A percentile compares a stretch with the other conserved stretches of the same genome.
Conservation (phyloP, 2,888 invertebrate species). For the Sinotaia quadrata region DNA sequence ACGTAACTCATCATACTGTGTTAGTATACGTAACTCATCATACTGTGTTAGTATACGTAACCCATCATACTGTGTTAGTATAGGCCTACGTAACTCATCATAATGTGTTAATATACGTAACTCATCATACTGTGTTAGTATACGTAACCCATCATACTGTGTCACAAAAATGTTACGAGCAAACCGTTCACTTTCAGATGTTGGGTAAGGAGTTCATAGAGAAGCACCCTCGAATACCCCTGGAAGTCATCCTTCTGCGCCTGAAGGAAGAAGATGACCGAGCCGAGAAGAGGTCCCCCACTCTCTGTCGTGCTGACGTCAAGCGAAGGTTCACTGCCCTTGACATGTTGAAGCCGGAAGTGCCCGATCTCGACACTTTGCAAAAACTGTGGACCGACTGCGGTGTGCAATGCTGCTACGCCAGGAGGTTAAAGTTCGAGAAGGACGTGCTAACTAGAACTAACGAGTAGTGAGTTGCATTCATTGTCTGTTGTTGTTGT, state of each 20-base stretch:
- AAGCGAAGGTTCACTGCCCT: conserved; percentile 32
- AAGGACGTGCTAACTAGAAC: conserved; percentile 44
- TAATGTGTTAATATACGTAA: too few species aligned
- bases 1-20: too few species aligned
- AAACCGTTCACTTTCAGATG: too few species aligned
- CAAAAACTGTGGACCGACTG: conserved; percentile 54
- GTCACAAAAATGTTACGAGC: too few species aligned
- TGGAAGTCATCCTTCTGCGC: conserved; percentile 47
- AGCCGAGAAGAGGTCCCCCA: conserved; percentile 30
- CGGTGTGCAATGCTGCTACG: conserved; percentile 53
- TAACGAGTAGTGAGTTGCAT: conserved; percentile 56
- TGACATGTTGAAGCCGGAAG: conserved; percentile 37
- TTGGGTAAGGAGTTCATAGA: conserved; percentile 49
- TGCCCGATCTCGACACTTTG: conserved; percentile 46
- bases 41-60: too few species aligned
- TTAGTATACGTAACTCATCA: too few species aligned
- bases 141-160: too few species aligned
- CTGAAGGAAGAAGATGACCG: conserved; percentile 47
- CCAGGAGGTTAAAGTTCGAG: conserved; percentile 40
- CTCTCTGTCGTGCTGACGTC: conserved; percentile 34
- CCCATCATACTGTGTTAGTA: too few species aligned
- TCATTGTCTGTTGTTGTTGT: neutral
- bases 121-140: too few species aligned
- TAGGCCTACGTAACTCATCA: too few species aligned
- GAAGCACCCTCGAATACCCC: conserved; percentile 50